Conservation (phyloP, 2,888 invertebrate species). For the Minunthozetes semirufus region DNA sequence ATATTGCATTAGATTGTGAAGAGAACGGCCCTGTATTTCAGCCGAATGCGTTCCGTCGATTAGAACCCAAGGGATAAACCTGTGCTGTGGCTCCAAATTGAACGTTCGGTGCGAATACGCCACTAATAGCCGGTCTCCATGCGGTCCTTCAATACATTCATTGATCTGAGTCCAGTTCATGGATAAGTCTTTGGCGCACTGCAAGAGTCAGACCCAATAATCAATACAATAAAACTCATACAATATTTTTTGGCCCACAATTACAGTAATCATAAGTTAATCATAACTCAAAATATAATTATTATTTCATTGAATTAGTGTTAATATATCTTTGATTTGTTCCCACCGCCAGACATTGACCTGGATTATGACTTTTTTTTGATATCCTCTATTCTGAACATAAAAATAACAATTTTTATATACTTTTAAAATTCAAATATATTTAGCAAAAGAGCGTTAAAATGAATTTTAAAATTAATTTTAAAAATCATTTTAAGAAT, state of each 20-base stretch:
- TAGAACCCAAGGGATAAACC: conserved; percentile 32
- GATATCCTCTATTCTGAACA: too few relatives aligned
- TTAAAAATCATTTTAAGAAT: too few relatives aligned
- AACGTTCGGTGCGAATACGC: conserved; percentile 34
- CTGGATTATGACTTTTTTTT: too few relatives aligned
- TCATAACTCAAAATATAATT: too few relatives aligned
- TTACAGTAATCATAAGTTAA: conserved; percentile 11
- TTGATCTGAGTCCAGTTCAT: conserved; percentile 31
- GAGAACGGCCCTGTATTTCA: conserved; percentile 23
- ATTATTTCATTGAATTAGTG: too few relatives aligned
- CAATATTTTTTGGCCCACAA: conserved; percentile 14
- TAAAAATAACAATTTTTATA: too few relatives aligned
- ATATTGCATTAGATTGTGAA: conserved; percentile 24
- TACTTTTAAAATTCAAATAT: too few relatives aligned
- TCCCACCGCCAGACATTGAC: too few relatives aligned
- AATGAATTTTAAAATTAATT: too few relatives aligned
- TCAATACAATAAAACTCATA: background rate
- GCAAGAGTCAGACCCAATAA: background rate
- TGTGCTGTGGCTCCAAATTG: conserved; percentile 34
- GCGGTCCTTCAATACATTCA: conserved; percentile 28
- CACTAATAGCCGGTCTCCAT: conserved; percentile 34
- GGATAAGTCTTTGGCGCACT: conserved; percentile 30
- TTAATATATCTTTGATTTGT: too few relatives aligned
- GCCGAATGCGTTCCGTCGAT: conserved; percentile 30
- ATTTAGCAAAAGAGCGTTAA: too few relatives aligned